Percentiles rank a stretch among this genome's conserved stretches.
phyloP scores from a whole-genome alignment of 2,113 vertebrate genomes.

The Pseudonaja textilis region DNA sequence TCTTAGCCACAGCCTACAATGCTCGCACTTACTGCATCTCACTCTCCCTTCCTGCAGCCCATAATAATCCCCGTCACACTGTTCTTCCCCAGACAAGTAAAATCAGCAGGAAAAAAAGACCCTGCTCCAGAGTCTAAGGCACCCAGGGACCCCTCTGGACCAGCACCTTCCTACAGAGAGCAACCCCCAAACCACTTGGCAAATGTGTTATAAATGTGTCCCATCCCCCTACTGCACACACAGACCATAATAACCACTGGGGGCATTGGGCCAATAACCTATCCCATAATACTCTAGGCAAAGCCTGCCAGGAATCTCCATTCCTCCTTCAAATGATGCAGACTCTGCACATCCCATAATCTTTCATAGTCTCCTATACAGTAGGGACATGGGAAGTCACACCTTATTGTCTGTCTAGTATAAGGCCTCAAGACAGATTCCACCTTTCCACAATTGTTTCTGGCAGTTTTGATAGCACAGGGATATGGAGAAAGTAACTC shows the following conservation, averaged over 20 bases:
- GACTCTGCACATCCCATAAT: constrained; percentile 9
- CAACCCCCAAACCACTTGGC: background rate
- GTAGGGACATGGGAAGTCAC: background rate
- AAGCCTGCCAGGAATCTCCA: constrained; percentile 20
- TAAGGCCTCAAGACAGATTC: background rate
- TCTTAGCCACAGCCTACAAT: constrained; percentile 61
- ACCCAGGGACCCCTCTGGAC: background rate
- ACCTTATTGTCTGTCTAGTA: background rate
- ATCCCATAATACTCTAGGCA: constrained; percentile 63
- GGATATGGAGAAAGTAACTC: background rate
- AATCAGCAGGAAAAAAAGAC: constrained; percentile 55
- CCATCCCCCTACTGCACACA: background rate
- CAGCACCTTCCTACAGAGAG: background rate
- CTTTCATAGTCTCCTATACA: constrained; percentile 10
- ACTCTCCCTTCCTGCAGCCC: constrained; percentile 36
- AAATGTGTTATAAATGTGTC: background rate
- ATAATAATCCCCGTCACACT: constrained; percentile 52
- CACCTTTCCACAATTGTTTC: background rate
- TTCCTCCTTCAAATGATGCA: constrained; percentile 21
- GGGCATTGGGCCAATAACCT: constrained; percentile 23
- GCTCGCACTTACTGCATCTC: constrained; percentile 23
- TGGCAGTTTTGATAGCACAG: background rate
- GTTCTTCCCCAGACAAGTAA: constrained; percentile 70
- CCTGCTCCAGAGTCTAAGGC: background rate
- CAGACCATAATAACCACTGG: constrained; percentile 14